phyloP scores from a whole-genome alignment of 2,888 invertebrate genomes.

The Volucella inflata region DNA sequence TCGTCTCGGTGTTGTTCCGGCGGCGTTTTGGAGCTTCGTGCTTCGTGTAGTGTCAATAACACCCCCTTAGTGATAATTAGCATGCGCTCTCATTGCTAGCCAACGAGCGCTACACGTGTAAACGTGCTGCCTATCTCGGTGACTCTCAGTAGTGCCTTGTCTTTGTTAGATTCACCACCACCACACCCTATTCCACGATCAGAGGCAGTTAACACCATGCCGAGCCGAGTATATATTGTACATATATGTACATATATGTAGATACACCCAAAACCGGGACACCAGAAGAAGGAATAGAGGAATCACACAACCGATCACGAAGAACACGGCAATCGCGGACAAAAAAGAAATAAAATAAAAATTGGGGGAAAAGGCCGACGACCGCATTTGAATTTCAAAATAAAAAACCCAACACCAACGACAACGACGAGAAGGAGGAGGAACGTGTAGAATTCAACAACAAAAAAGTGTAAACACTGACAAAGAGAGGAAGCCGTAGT shows the following conservation, averaged over 20 bases:
- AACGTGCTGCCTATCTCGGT: slow-evolving; percentile 55
- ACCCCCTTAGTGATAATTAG: slow-evolving; percentile 72
- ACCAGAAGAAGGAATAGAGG: slow-evolving; percentile 3
- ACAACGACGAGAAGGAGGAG: no score
- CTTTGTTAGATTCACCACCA: neutral
- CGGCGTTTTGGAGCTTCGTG: neutral
- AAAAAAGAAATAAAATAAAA: slow-evolving; percentile 23
- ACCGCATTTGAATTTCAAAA: slow-evolving; percentile 74
- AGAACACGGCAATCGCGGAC: neutral
- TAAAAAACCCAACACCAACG: neutral
- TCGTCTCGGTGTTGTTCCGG: no score
- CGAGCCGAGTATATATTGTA: neutral
- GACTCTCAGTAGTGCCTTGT: neutral
- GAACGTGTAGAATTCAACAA: neutral
- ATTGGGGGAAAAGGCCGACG: slow-evolving; percentile 74
- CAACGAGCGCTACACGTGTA: slow-evolving; percentile 61
- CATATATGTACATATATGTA: no score
- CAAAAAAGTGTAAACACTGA: slow-evolving; percentile 34
- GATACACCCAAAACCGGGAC: neutral
- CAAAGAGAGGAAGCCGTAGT: slow-evolving; percentile 67
- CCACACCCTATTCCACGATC: slow-evolving; percentile 26
- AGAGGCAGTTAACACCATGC: neutral
- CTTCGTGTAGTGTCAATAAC: slow-evolving; percentile 66
- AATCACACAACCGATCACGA: slow-evolving; percentile 44
- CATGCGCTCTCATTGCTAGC: slow-evolving; percentile 52